These are phyloP conservation scores for Parazoanthus atlanticus DNA, from an alignment of 92 coral and sea anemone species.

Conservation along the genomic window DNA sequence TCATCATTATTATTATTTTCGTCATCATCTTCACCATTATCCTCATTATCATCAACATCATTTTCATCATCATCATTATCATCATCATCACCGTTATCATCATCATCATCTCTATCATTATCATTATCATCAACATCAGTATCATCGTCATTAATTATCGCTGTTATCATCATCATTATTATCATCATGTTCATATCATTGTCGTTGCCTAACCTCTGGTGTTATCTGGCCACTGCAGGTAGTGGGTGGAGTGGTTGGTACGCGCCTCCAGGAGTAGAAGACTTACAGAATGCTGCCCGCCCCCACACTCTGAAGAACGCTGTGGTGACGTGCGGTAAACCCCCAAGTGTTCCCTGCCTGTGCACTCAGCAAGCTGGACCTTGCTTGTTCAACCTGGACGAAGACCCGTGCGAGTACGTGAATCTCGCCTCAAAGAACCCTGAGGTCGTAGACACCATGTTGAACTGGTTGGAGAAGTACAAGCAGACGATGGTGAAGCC, in stretches of 20 bases:
- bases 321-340: conserved; percentile 76
- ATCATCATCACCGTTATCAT: neutral
- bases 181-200: neutral
- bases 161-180: neutral
- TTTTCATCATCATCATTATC: neutral
- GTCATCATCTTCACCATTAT: neutral
- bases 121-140: no score
- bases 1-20: neutral
- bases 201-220: neutral
- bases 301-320: conserved; percentile 69
- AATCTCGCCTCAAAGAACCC: conserved; percentile 65
- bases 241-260: conserved; percentile 83
- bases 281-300: conserved; percentile 28
- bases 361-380: conserved; percentile 75
- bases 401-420: conserved; percentile 84
- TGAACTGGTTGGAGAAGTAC: conserved; percentile 70
- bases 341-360: conserved; percentile 58
- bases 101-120: neutral
- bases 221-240: conserved; percentile 38
- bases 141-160: neutral
- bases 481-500: conserved; percentile 84
- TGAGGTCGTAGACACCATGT: conserved; percentile 58
- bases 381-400: conserved; percentile 69
- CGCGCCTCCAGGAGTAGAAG: conserved; percentile 79
- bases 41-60: no score